Base-by-base conservation (phyloP, 2,888 invertebrate genomes). In the Coelopa pilipes region DNA sequence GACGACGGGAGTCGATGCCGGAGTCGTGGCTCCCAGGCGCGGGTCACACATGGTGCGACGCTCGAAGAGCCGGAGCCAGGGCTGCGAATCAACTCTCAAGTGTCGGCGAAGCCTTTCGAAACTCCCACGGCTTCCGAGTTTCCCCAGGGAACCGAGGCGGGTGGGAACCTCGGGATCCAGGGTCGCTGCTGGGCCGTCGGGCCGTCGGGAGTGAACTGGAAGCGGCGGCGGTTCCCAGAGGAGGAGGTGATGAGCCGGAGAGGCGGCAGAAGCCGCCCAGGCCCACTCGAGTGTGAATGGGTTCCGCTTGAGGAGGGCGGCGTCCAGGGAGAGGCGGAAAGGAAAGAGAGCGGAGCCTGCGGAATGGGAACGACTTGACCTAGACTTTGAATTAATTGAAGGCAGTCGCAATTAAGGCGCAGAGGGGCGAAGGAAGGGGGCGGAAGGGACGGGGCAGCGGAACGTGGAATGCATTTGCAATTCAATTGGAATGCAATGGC, bases 91-190 rank as follows among this genome's bases (percentile, higher is more conserved):
- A 9, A 53, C 15, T 53, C 13, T 53, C n/a, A 11, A 13, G 53
- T 53, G 53, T 11, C 15, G 53, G n/a, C 2, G 53, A 53, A 53
- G n/a, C 53, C 53, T 65, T 11, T 21, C 72, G 72, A 74, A 45
- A 75, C 74, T 75, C 76, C 73, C 76, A 76, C 76, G 73, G 68
- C 63, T 72, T 74, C 59, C 34, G 59, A 46, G 49, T 59, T 74
- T 74, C 71, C 72, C 55, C 63, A 74, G 75, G 17, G 73, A 75
- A 74, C 12, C 7, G 53, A 19, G 13, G 15, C 24, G 10, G 24
- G 13, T 62, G 17, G 19, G 10, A 65, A 19, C 1, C 9, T 15
- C n/a, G 53, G 34, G 46, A 62, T 1, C 12, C n/a, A 55, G 21
- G 46, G 9, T 19, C 34, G 47, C 50, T 45, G 21, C 7, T 12